These are phyloP conservation scores for Pogonocherus hispidulus DNA, from an alignment of 2,888 invertebrate genomes.

Conservation along the genomic window DNA sequence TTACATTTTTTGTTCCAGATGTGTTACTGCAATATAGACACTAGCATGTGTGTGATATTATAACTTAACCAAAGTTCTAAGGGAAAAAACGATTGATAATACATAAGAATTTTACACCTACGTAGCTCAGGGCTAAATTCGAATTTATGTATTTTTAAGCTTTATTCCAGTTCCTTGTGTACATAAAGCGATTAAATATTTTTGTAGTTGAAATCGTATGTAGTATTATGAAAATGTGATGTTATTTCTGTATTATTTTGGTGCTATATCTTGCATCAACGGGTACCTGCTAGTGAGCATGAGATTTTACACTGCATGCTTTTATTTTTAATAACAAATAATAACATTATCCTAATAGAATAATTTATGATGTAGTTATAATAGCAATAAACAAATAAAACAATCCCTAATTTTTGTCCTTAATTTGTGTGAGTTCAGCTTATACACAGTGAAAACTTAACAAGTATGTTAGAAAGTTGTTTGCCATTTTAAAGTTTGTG, in stretches of 20 bases:
- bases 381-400: constrained; percentile 43
- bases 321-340: constrained; percentile 17
- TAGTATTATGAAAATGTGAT: constrained; percentile 44
- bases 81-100: constrained; percentile 15
- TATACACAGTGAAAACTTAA: constrained; percentile 12
- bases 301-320: constrained; percentile 17
- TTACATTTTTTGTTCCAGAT: constrained; percentile 50
- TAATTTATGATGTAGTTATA: constrained; percentile 39
- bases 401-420: constrained; percentile 40
- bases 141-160: constrained; percentile 40
- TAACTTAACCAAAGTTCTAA: constrained; percentile 31
- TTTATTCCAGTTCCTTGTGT: constrained; percentile 25
- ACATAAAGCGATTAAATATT: constrained; percentile 24
- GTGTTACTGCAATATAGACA: constrained; percentile 31
- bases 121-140: constrained; percentile 47
- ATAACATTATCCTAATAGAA: constrained; percentile 35
- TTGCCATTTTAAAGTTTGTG: constrained; percentile 23
- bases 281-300: constrained; percentile 38
- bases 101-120: constrained; percentile 32
- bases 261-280: constrained; percentile 33
- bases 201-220: constrained; percentile 16
- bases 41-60: constrained; percentile 30
- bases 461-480: constrained; percentile 21
- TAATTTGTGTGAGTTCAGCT: constrained; percentile 20
- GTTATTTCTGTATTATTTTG: constrained; percentile 36